Percentiles rank a stretch among this genome's conserved stretches.
Conservation (phyloP, 2,113 vertebrate species). For the Dryoscopus gambensis region DNA sequence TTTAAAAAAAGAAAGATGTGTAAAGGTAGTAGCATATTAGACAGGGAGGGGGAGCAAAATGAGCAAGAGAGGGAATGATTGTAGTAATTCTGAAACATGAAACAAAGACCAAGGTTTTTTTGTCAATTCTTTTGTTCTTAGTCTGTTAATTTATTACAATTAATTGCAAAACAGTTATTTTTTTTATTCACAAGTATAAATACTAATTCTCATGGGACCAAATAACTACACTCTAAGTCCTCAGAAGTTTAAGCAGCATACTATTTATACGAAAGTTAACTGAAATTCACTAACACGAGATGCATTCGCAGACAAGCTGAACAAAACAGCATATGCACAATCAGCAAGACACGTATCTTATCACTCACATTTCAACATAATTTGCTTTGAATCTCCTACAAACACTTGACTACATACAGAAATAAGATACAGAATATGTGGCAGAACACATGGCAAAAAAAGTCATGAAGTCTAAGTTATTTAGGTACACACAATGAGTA, state of each 20-base stretch:
- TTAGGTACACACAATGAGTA: neutral
- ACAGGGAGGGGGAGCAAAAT: neutral
- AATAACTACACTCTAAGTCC: neutral
- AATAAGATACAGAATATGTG: neutral
- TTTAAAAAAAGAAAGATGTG: neutral
- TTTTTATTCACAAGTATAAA: neutral
- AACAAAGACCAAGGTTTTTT: neutral
- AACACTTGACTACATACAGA: neutral
- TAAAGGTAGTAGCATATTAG: neutral
- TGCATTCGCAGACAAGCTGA: neutral
- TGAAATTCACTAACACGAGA: neutral
- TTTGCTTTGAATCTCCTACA: neutral
- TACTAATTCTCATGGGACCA: neutral
- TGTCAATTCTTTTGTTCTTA: neutral
- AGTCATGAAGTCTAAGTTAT: neutral
- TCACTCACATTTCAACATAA: neutral
- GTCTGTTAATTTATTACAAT: neutral
- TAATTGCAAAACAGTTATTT: neutral
- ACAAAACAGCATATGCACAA: neutral
- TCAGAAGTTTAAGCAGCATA: neutral
- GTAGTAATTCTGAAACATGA: neutral
- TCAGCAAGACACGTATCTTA: neutral
- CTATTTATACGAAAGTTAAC: neutral
- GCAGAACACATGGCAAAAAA: neutral
- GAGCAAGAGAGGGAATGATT: neutral